Conservation (phyloP, 1,140 invertebrate genomes). For the Listronotus bonariensis region DNA sequence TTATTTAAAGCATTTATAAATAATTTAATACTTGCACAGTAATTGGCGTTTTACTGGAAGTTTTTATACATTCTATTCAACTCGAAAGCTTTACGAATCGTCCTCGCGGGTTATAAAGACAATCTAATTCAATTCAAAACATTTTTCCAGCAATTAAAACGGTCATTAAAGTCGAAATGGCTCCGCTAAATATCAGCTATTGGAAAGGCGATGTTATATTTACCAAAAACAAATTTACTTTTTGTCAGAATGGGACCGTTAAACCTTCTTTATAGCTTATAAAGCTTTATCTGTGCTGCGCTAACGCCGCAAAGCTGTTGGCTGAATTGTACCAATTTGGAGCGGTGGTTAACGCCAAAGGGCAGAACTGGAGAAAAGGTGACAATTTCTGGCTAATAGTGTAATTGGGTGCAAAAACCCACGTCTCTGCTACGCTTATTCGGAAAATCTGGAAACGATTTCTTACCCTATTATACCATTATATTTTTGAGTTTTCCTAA, state of each 20-base stretch:
- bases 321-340: slow-evolving; percentile 21
- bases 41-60: no score
- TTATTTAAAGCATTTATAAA: no score
- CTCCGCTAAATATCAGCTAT: slow-evolving; percentile 9
- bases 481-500: no score
- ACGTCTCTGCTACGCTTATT: neutral
- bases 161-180: slow-evolving; percentile 3
- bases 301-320: slow-evolving; percentile 24
- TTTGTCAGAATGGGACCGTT: slow-evolving; percentile 21
- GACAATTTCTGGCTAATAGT: slow-evolving; percentile 15
- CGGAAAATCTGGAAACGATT: slow-evolving; percentile 3
- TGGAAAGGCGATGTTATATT: slow-evolving; percentile 11
- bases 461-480: neutral
- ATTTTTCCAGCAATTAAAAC: slow-evolving; percentile 15
- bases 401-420: slow-evolving; percentile 16
- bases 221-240: slow-evolving; percentile 25
- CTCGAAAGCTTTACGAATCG: neutral
- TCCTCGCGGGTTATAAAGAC: neutral
- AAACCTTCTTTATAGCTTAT: slow-evolving; percentile 25
- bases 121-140: slow-evolving; percentile 14
- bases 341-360: slow-evolving; percentile 21
- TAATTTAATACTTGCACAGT: no score
- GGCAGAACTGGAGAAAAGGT: slow-evolving; percentile 15
- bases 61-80: neutral
- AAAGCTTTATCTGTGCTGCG: slow-evolving; percentile 21